A percentile compares a stretch with the other conserved stretches of the same genome.
phyloP scores from a whole-genome alignment of 1,140 invertebrate genomes.

The Aplysia californica region DNA sequence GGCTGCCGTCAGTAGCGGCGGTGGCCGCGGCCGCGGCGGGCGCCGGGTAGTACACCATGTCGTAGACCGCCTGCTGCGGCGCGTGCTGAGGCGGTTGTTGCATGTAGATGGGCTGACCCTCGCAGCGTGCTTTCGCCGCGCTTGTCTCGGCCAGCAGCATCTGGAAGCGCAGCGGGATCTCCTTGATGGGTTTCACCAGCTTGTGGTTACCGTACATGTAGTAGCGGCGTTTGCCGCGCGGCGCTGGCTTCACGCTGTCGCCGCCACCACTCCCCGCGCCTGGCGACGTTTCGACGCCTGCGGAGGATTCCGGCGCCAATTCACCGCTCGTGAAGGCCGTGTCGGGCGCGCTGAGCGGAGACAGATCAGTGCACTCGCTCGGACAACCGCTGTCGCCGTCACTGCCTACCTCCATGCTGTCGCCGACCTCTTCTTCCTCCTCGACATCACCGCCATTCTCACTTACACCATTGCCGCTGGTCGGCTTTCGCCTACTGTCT shows the following conservation, averaged over 20 bases:
- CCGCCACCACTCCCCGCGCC: conserved; percentile 26
- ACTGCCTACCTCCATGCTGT: conserved; percentile 30
- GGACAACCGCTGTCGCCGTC: conserved; percentile 33
- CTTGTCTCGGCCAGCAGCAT: conserved; percentile 53
- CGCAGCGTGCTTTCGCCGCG: conserved; percentile 54
- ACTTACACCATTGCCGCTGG: background rate
- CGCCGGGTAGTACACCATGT: conserved; percentile 32
- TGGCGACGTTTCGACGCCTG: too few relatives aligned
- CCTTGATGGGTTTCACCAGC: conserved; percentile 63
- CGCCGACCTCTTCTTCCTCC: conserved; percentile 5
- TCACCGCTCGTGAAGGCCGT: too few relatives aligned
- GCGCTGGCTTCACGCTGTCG: conserved; percentile 18
- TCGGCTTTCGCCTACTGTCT: background rate
- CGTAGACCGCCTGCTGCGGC: conserved; percentile 3
- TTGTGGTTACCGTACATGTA: conserved; percentile 62
- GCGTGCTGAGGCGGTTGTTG: conserved; percentile 38
- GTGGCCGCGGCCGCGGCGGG: background rate
- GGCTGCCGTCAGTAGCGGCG: background rate
- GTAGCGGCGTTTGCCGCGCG: conserved; percentile 51
- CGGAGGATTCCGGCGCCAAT: too few relatives aligned
- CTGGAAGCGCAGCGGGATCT: conserved; percentile 60
- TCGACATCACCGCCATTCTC: background rate
- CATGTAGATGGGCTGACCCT: conserved; percentile 60
- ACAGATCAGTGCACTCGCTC: conserved; percentile 30
- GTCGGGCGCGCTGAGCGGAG: conserved; percentile 32